phyloP scores from a whole-genome alignment of 2,888 invertebrate genomes.

The Magallana nippona region DNA sequence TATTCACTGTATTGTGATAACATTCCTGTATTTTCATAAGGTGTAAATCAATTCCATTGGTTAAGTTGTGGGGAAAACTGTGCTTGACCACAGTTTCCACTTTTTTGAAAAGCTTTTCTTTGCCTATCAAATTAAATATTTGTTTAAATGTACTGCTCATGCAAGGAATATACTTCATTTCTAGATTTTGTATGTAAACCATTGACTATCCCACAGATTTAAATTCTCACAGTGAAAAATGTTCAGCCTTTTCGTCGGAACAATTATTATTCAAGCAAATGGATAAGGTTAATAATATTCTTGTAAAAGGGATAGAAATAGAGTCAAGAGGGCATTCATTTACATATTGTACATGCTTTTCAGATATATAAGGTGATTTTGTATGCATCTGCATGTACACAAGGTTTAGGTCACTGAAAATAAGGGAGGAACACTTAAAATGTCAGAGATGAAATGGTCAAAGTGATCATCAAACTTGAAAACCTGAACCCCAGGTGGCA shows the following conservation, averaged over 20 bases:
- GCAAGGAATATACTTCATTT: not conserved
- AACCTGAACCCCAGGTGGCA: slow-evolving; percentile 9
- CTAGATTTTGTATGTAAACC: slow-evolving; percentile 6
- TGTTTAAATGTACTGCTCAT: slow-evolving; percentile 31
- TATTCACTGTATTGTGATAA: slow-evolving; percentile 9
- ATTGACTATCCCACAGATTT: slow-evolving; percentile 21
- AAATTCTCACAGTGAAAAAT: not conserved
- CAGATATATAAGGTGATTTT: not conserved
- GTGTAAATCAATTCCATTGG: slow-evolving; percentile 28
- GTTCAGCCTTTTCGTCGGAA: not conserved
- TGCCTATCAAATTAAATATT: slow-evolving; percentile 33
- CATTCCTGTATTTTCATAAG: slow-evolving; percentile 11
- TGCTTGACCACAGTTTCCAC: slow-evolving; percentile 7
- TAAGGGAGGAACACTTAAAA: slow-evolving; percentile 6
- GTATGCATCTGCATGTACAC: slow-evolving; percentile 32
- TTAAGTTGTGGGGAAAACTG: not conserved
- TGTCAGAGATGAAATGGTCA: not conserved
- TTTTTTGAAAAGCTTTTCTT: slow-evolving; percentile 22
- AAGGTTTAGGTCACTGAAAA: slow-evolving; percentile 22
- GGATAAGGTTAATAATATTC: slow-evolving; percentile 24
- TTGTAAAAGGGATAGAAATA: not conserved
- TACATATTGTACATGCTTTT: slow-evolving; percentile 23
- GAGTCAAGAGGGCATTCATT: slow-evolving; percentile 27
- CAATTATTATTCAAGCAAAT: slow-evolving; percentile 18
- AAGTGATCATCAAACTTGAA: not conserved